A percentile compares a stretch with the other conserved stretches of the same genome.
phyloP scores from a whole-genome alignment of 1,140 invertebrate genomes.

The Brachionus manjavacas region DNA sequence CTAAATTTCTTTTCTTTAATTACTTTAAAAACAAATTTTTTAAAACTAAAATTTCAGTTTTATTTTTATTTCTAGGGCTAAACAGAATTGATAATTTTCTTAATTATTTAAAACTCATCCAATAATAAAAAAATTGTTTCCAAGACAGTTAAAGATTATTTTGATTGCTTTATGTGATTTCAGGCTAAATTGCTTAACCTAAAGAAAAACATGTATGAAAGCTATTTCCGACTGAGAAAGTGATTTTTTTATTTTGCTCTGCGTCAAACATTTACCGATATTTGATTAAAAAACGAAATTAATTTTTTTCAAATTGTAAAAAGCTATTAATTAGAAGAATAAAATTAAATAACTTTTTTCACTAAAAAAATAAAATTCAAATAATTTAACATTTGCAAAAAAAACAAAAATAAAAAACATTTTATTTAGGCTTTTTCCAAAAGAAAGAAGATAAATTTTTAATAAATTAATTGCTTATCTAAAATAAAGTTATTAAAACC shows the following conservation, averaged over 20 bases:
- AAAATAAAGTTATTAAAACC: no score
- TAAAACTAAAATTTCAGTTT: neutral
- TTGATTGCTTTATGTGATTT: neutral
- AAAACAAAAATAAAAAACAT: no score
- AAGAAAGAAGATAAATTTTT: no score
- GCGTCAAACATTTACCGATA: neutral
- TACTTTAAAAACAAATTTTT: no score
- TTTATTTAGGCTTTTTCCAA: no score
- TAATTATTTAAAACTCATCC: neutral
- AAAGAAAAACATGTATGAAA: neutral
- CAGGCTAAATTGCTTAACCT: neutral
- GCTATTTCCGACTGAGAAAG: neutral
- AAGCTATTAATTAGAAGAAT: neutral
- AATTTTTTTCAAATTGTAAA: neutral
- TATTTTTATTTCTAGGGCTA: neutral
- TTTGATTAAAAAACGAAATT: no score
- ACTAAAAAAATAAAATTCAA: neutral
- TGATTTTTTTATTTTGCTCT: neutral
- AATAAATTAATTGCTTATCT: no score
- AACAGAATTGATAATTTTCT: neutral
- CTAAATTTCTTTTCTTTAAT: no score
- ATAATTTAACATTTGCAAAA: no score
- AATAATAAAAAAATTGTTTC: neutral
- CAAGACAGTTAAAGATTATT: neutral
- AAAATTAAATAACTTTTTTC: neutral